phyloP scores from a whole-genome alignment of 2,797 vertebrate genomes.

The Garrulus glandarius region DNA sequence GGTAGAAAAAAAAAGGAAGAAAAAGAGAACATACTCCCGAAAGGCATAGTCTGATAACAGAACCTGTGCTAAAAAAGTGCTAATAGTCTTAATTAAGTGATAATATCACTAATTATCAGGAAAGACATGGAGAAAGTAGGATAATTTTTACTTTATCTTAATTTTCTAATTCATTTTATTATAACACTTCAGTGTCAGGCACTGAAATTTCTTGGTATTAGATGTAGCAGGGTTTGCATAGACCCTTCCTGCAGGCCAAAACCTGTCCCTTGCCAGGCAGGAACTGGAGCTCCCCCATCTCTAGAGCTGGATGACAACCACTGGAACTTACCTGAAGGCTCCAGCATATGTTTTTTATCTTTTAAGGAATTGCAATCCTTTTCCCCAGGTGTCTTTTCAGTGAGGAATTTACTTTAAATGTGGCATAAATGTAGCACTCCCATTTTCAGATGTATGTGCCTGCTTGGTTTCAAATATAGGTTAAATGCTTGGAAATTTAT shows the following conservation, averaged over 20 bases:
- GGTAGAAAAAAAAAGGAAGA: background rate
- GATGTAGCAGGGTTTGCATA: background rate
- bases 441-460: background rate
- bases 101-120: background rate
- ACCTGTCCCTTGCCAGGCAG: background rate
- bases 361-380: background rate
- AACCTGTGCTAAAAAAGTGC: background rate
- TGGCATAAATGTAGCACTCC: rapidly evolving
- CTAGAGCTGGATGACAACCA: background rate
- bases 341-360: background rate
- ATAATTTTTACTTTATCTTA: background rate
- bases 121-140: background rate
- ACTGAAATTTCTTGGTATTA: background rate
- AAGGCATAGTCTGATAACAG: background rate
- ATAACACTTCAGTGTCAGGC: background rate
- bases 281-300: background rate
- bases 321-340: background rate
- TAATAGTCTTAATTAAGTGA: background rate
- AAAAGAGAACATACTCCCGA: background rate
- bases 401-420: background rate
- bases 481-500: background rate
- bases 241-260: background rate
- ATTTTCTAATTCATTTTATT: background rate
- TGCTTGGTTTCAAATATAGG: background rate
- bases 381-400: background rate